Conservation (phyloP, 2,113 vertebrate species). For the Ploceus nigricollis region DNA sequence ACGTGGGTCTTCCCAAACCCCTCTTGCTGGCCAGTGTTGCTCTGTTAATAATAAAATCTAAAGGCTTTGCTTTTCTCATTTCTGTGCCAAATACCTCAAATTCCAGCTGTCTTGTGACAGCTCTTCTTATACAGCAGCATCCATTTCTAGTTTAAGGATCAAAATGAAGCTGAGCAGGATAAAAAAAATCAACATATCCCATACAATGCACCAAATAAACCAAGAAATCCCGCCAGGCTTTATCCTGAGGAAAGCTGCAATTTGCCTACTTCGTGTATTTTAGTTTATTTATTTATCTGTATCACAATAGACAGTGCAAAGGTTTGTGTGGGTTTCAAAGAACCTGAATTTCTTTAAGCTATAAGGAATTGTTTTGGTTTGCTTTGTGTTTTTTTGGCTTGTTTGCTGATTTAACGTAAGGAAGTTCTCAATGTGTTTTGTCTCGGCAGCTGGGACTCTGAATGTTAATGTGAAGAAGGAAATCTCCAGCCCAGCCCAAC, state of each 20-base stretch:
- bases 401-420: slow-evolving; percentile 21
- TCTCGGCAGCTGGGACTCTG: slow-evolving; percentile 73
- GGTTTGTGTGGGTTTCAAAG: neutral
- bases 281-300: neutral
- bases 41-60: neutral
- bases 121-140: neutral
- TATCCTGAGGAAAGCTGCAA: neutral
- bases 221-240: neutral
- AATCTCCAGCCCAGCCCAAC: slow-evolving; percentile 84
- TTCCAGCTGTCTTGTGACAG: neutral
- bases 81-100: neutral
- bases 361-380: neutral
- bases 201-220: neutral
- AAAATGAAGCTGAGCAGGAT: neutral
- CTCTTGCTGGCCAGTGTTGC: neutral
- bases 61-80: neutral
- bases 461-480: slow-evolving; percentile 94
- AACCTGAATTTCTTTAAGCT: neutral
- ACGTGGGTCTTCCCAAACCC: accelerated
- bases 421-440: slow-evolving; percentile 51
- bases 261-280: neutral
- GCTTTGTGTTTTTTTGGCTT: neutral
- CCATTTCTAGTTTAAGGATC: neutral
- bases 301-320: neutral
- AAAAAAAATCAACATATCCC: neutral